A percentile compares a stretch with the other conserved stretches of the same genome.
phyloP scores from a whole-genome alignment of 2,113 vertebrate species.

The Gymnogyps californianus region DNA sequence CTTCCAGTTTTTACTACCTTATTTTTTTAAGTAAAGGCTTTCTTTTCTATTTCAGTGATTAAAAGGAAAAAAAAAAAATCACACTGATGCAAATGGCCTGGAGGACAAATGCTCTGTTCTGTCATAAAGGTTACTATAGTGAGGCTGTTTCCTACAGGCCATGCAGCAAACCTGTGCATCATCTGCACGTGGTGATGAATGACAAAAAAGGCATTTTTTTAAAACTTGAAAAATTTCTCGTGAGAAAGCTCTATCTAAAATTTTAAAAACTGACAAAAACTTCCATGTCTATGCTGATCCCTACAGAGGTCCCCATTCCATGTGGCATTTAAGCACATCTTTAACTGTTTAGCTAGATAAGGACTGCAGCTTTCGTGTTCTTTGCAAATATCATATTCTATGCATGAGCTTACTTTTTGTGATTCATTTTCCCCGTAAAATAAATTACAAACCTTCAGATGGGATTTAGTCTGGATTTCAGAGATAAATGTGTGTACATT shows the following conservation, averaged over 20 bases:
- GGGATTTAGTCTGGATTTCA: conserved; percentile 51
- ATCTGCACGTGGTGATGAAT: background rate
- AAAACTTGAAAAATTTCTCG: background rate
- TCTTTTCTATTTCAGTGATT: background rate
- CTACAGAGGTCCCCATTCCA: background rate
- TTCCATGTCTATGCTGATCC: background rate
- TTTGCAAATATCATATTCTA: conserved; percentile 41
- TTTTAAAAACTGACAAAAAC: background rate
- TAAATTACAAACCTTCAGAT: conserved; percentile 38
- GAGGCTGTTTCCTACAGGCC: background rate
- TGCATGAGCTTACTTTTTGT: conserved; percentile 8
- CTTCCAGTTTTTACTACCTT: background rate
- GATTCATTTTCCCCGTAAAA: conserved; percentile 41
- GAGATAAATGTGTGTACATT: conserved; percentile 10
- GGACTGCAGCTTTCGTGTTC: conserved; percentile 1
- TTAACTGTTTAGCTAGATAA: conserved; percentile 44
- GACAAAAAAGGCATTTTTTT: background rate
- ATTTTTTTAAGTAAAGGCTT: background rate
- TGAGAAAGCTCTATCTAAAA: background rate
- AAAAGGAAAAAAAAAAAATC: background rate
- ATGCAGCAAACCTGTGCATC: background rate
- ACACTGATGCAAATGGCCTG: background rate
- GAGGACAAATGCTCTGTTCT: background rate
- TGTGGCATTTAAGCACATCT: conserved; percentile 30
- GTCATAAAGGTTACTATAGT: background rate